Conservation (phyloP, 2,797 vertebrate species). For the Falco concolor region DNA sequence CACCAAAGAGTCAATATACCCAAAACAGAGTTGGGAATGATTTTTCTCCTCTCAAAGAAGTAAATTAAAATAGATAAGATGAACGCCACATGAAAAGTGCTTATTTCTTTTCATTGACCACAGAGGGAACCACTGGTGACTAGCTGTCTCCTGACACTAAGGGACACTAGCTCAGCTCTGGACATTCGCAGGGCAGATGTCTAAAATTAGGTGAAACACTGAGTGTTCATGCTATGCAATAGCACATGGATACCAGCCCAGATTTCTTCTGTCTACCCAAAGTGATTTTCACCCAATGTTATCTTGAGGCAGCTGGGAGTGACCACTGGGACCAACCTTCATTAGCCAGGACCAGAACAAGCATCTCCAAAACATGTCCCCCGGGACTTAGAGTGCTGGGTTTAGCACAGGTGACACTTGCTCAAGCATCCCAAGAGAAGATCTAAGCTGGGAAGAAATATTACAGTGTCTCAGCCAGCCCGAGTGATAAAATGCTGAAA, state of each 20-base stretch:
- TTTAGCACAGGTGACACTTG: background rate
- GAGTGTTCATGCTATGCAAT: background rate
- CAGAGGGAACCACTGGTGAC: background rate
- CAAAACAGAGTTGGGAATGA: background rate
- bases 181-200: background rate
- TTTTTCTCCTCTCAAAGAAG: background rate
- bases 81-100: background rate
- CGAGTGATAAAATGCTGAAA: background rate
- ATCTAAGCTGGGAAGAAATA: background rate
- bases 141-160: background rate
- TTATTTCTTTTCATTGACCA: background rate
- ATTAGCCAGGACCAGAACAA: background rate
- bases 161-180: background rate
- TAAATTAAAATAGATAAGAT: background rate
- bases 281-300: background rate
- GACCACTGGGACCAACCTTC: background rate
- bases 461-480: background rate
- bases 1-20: background rate
- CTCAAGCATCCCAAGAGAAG: background rate
- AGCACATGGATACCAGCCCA: background rate
- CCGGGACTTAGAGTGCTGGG: background rate
- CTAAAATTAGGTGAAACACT: background rate
- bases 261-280: background rate
- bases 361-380: background rate
- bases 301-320: background rate